Percentiles rank a stretch among this genome's conserved stretches.
Conservation (phyloP, 2,888 invertebrate species). For the Deilephila porcellus region DNA sequence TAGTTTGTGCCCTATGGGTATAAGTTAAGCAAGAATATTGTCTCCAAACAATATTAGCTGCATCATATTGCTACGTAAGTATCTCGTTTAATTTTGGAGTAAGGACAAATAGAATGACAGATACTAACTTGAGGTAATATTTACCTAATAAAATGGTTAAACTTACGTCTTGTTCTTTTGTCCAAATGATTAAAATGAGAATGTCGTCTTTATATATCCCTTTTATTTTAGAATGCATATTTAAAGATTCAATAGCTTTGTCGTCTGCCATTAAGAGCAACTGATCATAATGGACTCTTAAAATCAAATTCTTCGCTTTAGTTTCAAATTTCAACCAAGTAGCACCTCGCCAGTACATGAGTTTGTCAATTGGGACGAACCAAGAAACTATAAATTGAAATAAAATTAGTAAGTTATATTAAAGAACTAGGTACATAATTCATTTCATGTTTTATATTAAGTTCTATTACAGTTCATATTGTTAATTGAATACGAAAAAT, state of each 20-base stretch:
- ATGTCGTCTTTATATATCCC: constrained; percentile 70
- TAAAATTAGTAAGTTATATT: background rate
- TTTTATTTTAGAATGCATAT: constrained; percentile 65
- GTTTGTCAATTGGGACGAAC: constrained; percentile 59
- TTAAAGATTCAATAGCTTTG: constrained; percentile 68
- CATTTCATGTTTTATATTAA: no score
- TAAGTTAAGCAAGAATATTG: no score
- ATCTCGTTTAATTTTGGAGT: no score
- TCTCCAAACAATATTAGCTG: no score
- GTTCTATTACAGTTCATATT: constrained; percentile 1
- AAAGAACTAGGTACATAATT: background rate
- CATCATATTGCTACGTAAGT: no score
- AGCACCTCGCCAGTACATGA: constrained; percentile 64
- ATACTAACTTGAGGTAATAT: background rate
- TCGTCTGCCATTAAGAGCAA: constrained; percentile 58
- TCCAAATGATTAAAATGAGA: constrained; percentile 61
- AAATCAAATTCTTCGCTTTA: constrained; percentile 42
- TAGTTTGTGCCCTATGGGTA: no score
- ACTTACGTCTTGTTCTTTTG: constrained; percentile 56
- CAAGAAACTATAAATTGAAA: constrained; percentile 51
- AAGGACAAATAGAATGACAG: no score
- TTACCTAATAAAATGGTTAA: background rate
- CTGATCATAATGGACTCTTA: constrained; percentile 65
- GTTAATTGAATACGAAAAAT: no score
- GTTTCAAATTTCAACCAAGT: constrained; percentile 61